Evolutionary conservation across 2,888 invertebrate species (phyloP), one percentile per base, ranked within the genome.

Genomic region (Dastarcus helophoroides): DNA sequence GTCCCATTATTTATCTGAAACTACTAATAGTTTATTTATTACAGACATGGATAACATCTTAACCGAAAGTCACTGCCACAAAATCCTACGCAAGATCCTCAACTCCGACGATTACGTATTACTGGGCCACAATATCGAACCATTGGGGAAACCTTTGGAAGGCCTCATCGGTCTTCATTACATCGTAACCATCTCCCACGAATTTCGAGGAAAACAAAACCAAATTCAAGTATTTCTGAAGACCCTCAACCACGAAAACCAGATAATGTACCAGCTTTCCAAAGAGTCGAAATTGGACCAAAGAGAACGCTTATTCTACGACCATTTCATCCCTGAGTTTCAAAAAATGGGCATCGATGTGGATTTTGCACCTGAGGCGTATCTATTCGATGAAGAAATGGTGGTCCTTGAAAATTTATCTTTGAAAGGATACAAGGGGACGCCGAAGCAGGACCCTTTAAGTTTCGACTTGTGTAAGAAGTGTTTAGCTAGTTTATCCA

Each of bases 401-500:
- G 36, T 50, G 2, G 47, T 56, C 10, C 31, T 56, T 19, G 53
- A 56, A 32, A 51, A 56, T 39, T 36, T 56, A 21, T 35, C 40
- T 2, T 3, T 37, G 8, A 21, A 27, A 3, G 39, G 39, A 1
- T 56, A 41, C 29, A 42, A 25, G 35, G 32, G 41, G 2, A 35
- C 39, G 9, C 33, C 32, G 4, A 51, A 50, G 24, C 41, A 60
- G 12, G 54, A 62, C 31, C 33, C 48, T 2, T 65, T 69, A 26
- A 68, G 69, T 36, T 48, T 60, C 29, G 51, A 57, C 2, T 69
- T 71, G 38, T 67, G 64, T 7, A 43, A 62, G 15, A 54, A 60
- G 42, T 66, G 67, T 16, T 48, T 71, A 26, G 53, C 55, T 32
- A 58, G 65, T 2, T 41, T 72, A 16, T 65, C 70, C 1, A 61